Evolutionary conservation across 2,113 vertebrate species (phyloP).

Genomic region (Cryptomyrus ogoouensis): DNA sequence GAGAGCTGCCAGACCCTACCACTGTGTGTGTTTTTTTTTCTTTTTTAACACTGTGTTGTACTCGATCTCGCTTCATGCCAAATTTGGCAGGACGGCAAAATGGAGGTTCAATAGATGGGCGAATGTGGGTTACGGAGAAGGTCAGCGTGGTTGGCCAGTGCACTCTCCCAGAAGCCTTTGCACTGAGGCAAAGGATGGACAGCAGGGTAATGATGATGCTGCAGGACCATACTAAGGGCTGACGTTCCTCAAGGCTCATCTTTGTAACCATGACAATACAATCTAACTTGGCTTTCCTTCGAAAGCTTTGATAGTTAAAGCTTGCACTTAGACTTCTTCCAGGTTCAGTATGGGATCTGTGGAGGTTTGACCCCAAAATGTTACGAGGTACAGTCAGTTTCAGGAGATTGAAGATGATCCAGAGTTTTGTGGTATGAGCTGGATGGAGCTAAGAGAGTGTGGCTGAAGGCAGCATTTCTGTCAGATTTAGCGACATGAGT

Average conservation of each 20-base stretch:
- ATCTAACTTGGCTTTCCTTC: not conserved
- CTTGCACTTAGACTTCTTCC: not conserved
- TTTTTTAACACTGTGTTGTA: not conserved
- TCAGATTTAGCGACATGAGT: not conserved
- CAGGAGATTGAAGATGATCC: not conserved
- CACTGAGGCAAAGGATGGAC: not conserved
- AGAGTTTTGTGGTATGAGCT: not conserved
- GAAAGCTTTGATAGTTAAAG: not conserved
- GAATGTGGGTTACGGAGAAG: not conserved
- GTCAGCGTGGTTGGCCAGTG: not conserved
- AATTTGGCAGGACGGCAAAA: slow-evolving; percentile 19
- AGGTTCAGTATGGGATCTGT: not conserved
- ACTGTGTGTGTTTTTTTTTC: not conserved
- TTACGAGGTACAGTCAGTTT: not conserved
- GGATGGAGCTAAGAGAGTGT: not conserved
- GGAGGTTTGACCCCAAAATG: not conserved
- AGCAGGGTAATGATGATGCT: not conserved
- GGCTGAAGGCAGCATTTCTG: not conserved
- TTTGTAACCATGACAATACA: not conserved
- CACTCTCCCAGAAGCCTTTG: not conserved
- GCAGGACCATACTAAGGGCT: not conserved
- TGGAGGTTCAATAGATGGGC: not conserved
- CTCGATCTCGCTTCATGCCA: not conserved
- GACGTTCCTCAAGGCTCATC: not conserved
- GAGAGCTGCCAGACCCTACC: slow-evolving; percentile 21